Base-by-base conservation (phyloP, 1,140 invertebrate genomes). In the Drosophila punjabiensis region DNA sequence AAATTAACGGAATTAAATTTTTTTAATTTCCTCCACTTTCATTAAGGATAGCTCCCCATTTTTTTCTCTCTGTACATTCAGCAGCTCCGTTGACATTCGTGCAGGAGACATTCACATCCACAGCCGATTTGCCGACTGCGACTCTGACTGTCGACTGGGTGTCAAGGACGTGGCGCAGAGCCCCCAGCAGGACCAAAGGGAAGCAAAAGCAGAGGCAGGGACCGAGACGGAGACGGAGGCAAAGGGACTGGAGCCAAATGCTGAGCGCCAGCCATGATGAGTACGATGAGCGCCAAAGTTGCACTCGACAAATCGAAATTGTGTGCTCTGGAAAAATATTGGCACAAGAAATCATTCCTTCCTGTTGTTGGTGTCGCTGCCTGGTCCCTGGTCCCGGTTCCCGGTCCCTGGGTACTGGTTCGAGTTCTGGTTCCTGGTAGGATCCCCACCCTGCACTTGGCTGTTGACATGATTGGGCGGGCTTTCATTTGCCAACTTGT, bases 241-340 rank as follows among this genome's bases (percentile, higher is more conserved):
- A 33, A 47, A 48, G 60, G 35, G 60, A 65, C 71, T 56, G 71
- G 61, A 83, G 77, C 82, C 78, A 81, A 81, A 85, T 84, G 77
- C 81, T 75, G 84, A 82, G 74, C 59, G 81, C 45, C 76, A 87
- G 83, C 80, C 79, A 87, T 88, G 84, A 90, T 89, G 87, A 90
- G 86, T 82, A 90, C 82, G 87, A 88, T 91, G 87, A 91, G 87
- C 86, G 86, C 86, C 86, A 90, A 90, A 90, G 86, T 90, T 90
- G 86, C 91, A 92, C 91, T 92, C 91, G 91, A 92, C 91, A 92
- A 92, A 92, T 92, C 91, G 91, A 92, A 92, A 92, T 92, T 92
- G 91, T 92, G 91, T 92, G 85, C 91, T 87, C 83, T 92, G 91
- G 91, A 79, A 92, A 92, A 92, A 92, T 92, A 92, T 92, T 92